Conservation (phyloP, 2,888 invertebrate genomes). For the Drosophila mimetica region DNA sequence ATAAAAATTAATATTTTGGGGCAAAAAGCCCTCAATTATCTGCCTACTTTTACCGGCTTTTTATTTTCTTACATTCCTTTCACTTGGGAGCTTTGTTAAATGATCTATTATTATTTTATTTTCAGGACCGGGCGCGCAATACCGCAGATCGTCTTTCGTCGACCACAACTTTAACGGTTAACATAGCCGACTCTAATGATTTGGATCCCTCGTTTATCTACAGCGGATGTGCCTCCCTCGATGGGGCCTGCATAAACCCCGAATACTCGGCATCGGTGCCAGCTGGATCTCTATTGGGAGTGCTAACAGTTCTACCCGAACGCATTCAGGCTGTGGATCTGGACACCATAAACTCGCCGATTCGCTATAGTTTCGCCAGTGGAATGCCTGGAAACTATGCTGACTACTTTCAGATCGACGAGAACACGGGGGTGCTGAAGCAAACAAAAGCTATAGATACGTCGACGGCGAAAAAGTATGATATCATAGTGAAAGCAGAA, state of each 20-base stretch:
- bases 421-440: conserved; percentile 91
- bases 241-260: conserved; percentile 94
- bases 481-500: conserved; percentile 93
- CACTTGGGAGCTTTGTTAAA: neutral
- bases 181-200: conserved; percentile 95
- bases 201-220: conserved; percentile 96
- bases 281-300: conserved; percentile 91
- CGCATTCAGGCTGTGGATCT: conserved; percentile 95
- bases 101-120: neutral
- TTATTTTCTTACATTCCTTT: conserved; percentile 12
- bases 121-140: conserved; percentile 93
- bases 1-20: conserved; percentile 8
- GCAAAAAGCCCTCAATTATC: conserved; percentile 14
- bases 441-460: conserved; percentile 93
- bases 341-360: conserved; percentile 93
- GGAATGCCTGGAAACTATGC: conserved; percentile 91
- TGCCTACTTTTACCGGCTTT: conserved; percentile 18
- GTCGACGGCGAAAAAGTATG: conserved; percentile 91
- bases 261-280: conserved; percentile 93
- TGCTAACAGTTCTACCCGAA: conserved; percentile 92
- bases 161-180: conserved; percentile 93
- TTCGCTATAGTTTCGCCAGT: conserved; percentile 92
- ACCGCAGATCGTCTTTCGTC: conserved; percentile 90
- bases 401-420: conserved; percentile 93
- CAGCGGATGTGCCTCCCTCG: conserved; percentile 92